Percentiles rank a stretch among this genome's conserved stretches.
Evolutionary conservation across 2,797 vertebrate genomes (phyloP).

Genomic region (Odontamblyopus rebecca): DNA sequence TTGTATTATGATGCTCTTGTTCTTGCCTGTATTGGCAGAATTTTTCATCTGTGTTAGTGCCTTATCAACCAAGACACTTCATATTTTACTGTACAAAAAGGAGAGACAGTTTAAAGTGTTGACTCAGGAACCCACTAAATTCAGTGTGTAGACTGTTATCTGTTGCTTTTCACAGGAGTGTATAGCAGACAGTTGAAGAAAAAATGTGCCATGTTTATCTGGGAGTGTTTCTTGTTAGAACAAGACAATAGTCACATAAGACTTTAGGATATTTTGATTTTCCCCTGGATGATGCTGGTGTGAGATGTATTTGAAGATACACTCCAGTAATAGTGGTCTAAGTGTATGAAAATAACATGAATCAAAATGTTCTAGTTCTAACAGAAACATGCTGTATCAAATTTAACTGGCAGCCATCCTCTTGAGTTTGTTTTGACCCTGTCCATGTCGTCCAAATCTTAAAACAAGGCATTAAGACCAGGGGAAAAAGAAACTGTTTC

Average conservation of each 20-base stretch:
- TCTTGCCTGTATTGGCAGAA: constrained; percentile 36
- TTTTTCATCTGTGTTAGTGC: constrained; percentile 75
- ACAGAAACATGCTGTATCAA: neutral
- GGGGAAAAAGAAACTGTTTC: constrained; percentile 28
- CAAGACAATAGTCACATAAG: neutral
- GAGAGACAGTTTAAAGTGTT: constrained; percentile 43
- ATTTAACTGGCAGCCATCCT: neutral
- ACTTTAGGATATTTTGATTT: neutral
- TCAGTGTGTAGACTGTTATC: constrained; percentile 47
- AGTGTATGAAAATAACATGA: neutral
- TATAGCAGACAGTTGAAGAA: neutral
- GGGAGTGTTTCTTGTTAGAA: neutral
- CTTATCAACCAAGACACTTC: constrained; percentile 74
- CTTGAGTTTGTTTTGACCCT: constrained; percentile 20
- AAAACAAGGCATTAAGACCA: constrained; percentile 29
- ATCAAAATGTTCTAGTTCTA: neutral
- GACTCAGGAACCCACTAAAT: constrained; percentile 69
- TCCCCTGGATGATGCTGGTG: neutral
- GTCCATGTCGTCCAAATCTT: constrained; percentile 38
- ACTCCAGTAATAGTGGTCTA: neutral
- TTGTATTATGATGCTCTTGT: constrained; percentile 21
- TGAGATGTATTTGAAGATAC: neutral
- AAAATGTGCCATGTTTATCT: neutral
- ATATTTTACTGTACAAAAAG: constrained; percentile 51
- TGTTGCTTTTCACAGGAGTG: constrained; percentile 13